Conservation (phyloP, 2,888 invertebrate species). For the Erannis defoliaria region DNA sequence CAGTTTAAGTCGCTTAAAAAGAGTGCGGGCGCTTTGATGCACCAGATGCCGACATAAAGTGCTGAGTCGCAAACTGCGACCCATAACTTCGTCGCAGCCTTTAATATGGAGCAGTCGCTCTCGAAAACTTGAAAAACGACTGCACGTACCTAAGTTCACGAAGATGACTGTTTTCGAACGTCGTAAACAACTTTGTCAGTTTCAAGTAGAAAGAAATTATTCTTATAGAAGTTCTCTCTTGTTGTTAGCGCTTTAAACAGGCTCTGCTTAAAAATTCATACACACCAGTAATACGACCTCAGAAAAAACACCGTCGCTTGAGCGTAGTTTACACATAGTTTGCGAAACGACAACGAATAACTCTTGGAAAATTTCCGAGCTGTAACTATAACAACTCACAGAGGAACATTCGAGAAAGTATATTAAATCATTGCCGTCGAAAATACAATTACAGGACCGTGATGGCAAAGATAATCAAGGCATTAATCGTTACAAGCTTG, state of each 20-base stretch:
- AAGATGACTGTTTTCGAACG: slow-evolving; percentile 63
- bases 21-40: slow-evolving; percentile 59
- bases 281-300: slow-evolving; percentile 46
- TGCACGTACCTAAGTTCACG: slow-evolving; percentile 58
- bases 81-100: slow-evolving; percentile 66
- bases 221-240: slow-evolving; percentile 58
- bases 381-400: slow-evolving; percentile 51
- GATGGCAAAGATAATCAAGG: slow-evolving; percentile 59
- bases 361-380: slow-evolving; percentile 54
- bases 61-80: slow-evolving; percentile 57
- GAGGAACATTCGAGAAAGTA: slow-evolving; percentile 48
- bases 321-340: slow-evolving; percentile 69
- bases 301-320: slow-evolving; percentile 58
- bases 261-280: slow-evolving; percentile 51
- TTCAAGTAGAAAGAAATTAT: slow-evolving; percentile 65
- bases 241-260: slow-evolving; percentile 45
- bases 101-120: slow-evolving; percentile 71
- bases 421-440: slow-evolving; percentile 45
- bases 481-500: slow-evolving; percentile 60
- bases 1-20: slow-evolving; percentile 59
- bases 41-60: slow-evolving; percentile 68
- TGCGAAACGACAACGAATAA: slow-evolving; percentile 59
- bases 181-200: slow-evolving; percentile 68
- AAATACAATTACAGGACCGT: slow-evolving; percentile 58
- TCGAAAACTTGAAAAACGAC: slow-evolving; percentile 65